Evolutionary conservation across 2,888 invertebrate species (phyloP).

Genomic region (Thymelicus sylvestris): DNA sequence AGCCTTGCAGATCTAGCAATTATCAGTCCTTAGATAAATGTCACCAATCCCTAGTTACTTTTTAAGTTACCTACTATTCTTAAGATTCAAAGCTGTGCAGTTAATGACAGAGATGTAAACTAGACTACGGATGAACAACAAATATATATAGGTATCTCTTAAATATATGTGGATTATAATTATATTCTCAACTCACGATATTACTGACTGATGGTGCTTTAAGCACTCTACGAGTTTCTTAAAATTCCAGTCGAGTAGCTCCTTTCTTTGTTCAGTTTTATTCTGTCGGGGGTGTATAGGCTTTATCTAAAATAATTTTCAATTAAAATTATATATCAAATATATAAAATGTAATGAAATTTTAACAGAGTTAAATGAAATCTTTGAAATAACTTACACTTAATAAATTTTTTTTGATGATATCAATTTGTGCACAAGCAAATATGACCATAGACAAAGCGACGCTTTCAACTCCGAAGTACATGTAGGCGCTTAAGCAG

Average conservation of each 20-base stretch:
- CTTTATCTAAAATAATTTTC: slow-evolving; percentile 40
- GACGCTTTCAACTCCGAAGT: slow-evolving; percentile 77
- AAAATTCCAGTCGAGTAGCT: slow-evolving; percentile 52
- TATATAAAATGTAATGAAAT: no score
- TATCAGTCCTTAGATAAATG: no score
- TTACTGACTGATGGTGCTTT: slow-evolving; percentile 67
- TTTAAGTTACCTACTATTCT: no score
- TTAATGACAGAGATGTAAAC: no score
- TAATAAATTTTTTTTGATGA: slow-evolving; percentile 71
- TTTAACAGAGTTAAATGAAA: no score
- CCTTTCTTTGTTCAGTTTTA: not conserved
- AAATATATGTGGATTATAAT: no score
- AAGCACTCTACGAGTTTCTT: slow-evolving; percentile 64
- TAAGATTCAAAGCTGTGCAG: no score
- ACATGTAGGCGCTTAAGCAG: slow-evolving; percentile 74
- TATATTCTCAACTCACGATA: slow-evolving; percentile 56
- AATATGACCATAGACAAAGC: slow-evolving; percentile 73
- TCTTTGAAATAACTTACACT: slow-evolving; percentile 52
- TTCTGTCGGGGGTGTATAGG: slow-evolving; percentile 27
- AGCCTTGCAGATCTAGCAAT: no score
- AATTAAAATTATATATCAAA: slow-evolving; percentile 19
- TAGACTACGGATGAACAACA: no score
- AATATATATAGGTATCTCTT: no score
- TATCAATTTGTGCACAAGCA: slow-evolving; percentile 72
- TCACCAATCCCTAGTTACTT: no score